Conservation (phyloP, 1,140 invertebrate genomes). For the Paracyclopina nana region DNA sequence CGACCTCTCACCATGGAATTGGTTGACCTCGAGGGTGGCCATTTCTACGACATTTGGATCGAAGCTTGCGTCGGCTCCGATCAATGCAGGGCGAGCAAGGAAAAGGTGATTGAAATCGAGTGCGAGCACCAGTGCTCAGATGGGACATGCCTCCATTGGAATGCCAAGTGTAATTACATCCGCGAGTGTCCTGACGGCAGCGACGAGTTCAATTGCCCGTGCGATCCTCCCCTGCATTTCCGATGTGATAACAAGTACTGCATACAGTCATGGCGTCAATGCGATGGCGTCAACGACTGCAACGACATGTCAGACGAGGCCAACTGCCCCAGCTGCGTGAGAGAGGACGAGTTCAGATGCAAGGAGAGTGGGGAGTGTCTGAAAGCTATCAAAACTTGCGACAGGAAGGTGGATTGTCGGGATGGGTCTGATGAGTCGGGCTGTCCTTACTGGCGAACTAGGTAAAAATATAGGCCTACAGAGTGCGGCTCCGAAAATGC, state of each 20-base stretch:
- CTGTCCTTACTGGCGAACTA: constrained; percentile 21
- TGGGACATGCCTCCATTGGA: constrained; percentile 11
- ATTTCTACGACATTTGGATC: neutral
- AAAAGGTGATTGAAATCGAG: neutral
- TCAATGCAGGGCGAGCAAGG: neutral
- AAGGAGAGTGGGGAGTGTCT: constrained; percentile 27
- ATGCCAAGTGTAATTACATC: constrained; percentile 5
- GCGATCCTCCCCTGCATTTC: constrained; percentile 5
- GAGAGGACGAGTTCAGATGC: constrained; percentile 5
- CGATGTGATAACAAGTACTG: constrained; percentile 4
- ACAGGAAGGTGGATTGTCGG: constrained; percentile 27
- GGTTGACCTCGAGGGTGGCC: neutral
- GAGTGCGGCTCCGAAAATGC: no score
- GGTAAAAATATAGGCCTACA: neutral
- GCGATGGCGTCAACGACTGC: constrained; percentile 9
- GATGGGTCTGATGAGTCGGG: constrained; percentile 29
- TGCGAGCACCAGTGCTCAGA: neutral
- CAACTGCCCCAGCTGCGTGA: neutral
- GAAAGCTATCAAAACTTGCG: constrained; percentile 25
- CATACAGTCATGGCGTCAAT: constrained; percentile 5
- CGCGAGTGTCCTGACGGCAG: constrained; percentile 12
- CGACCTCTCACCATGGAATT: neutral
- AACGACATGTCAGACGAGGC: constrained; percentile 9
- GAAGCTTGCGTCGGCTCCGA: neutral
- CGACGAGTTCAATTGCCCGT: constrained; percentile 10